These are phyloP conservation scores for Stenolophus ochropezus DNA, from an alignment of 2,888 invertebrate species.

Conservation along the genomic window DNA sequence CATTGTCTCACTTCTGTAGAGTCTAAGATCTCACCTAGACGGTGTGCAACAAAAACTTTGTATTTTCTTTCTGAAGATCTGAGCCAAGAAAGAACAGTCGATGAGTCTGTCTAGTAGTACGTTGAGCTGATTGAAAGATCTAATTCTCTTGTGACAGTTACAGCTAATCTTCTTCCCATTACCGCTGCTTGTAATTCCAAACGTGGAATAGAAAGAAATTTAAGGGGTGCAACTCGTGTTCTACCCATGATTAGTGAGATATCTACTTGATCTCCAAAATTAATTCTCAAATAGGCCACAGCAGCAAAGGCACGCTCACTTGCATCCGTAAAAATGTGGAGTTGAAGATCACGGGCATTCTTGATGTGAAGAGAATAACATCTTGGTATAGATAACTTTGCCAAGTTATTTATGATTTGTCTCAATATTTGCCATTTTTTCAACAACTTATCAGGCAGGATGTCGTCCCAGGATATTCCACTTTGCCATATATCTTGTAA, in stretches of 20 bases:
- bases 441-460: conserved; percentile 61
- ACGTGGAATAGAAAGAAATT: not conserved
- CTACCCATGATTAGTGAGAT: not conserved
- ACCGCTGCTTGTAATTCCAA: not conserved
- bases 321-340: conserved; percentile 56
- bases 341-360: conserved; percentile 26
- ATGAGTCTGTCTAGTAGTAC: not conserved
- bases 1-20: not conserved
- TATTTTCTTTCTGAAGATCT: not conserved
- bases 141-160: not conserved
- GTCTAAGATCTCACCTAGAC: not conserved
- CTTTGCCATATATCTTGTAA: conserved; percentile 59
- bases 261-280: not conserved
- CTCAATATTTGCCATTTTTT: too few relatives aligned
- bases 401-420: not conserved
- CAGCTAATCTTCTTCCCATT: not conserved
- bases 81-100: not conserved
- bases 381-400: conserved; percentile 58
- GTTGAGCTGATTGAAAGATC: not conserved
- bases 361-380: conserved; percentile 58
- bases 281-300: conserved; percentile 62
- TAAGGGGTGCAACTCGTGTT: not conserved
- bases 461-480: conserved; percentile 55
- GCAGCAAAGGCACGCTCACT: conserved; percentile 63
- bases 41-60: not conserved